Conservation (phyloP, 2,888 invertebrate species). For the Nycteola revayana region DNA sequence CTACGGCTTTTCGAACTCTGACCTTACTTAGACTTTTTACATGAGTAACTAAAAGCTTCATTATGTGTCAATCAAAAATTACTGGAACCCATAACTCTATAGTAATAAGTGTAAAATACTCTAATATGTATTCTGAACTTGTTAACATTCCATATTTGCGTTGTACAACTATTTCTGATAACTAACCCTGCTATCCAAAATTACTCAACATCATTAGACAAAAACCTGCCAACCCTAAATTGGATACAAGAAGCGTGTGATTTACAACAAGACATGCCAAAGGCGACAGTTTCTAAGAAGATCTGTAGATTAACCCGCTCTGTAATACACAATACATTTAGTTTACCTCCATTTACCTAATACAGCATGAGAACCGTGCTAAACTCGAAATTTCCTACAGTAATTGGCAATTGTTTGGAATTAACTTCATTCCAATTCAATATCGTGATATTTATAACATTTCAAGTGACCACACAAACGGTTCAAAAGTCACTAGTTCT, state of each 20-base stretch:
- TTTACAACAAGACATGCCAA: conserved; percentile 62
- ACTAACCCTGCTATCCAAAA: not conserved
- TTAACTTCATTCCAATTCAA: conserved; percentile 46
- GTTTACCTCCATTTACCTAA: conserved; percentile 55
- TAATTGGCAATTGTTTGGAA: conserved; percentile 60
- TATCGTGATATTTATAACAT: conserved; percentile 48
- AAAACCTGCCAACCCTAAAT: conserved; percentile 39
- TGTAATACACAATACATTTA: conserved; percentile 43
- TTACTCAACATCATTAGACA: conserved; percentile 13
- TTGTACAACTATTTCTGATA: too few relatives aligned
- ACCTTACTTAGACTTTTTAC: too few relatives aligned
- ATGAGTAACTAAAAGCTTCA: too few relatives aligned
- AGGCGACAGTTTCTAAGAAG: conserved; percentile 64
- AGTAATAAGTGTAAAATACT: too few relatives aligned
- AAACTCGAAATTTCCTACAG: conserved; percentile 52
- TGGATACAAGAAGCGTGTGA: conserved; percentile 47
- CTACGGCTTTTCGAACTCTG: too few relatives aligned
- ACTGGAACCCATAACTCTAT: too few relatives aligned
- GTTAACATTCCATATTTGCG: too few relatives aligned
- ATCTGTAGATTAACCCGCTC: conserved; percentile 57
- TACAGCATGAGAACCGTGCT: conserved; percentile 53
- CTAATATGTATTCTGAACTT: too few relatives aligned
- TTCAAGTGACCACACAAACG: conserved; percentile 33
- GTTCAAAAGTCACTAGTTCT: conserved; percentile 36
- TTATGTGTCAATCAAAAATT: too few relatives aligned